Percentiles rank a stretch among this genome's conserved stretches.
phyloP scores from a whole-genome alignment of 2,113 vertebrate genomes.

The Emydocephalus ijimae region DNA sequence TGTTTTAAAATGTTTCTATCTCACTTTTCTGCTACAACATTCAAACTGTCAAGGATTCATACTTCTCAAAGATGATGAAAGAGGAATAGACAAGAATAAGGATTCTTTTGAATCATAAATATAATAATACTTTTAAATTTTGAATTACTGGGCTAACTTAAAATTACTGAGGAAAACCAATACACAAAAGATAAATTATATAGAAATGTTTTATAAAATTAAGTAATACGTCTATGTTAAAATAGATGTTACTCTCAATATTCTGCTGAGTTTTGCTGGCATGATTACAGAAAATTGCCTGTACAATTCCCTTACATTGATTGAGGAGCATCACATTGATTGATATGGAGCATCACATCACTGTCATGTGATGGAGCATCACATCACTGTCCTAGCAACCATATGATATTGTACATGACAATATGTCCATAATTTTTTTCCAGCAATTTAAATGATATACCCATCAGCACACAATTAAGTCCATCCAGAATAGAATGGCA shows the following conservation, averaged over 20 bases:
- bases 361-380: not conserved
- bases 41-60: not conserved
- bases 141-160: not conserved
- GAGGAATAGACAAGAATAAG: not conserved
- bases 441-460: not conserved
- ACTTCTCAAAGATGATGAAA: not conserved
- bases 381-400: not conserved
- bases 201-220: not conserved
- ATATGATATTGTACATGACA: not conserved
- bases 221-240: not conserved
- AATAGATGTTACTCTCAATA: not conserved
- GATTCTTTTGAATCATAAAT: slow-evolving; percentile 5
- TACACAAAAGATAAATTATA: not conserved
- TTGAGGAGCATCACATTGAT: not conserved
- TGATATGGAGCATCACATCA: not conserved
- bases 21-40: not conserved
- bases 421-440: not conserved
- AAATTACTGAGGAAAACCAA: not conserved
- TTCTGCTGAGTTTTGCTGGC: not conserved
- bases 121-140: not conserved
- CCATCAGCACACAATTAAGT: not conserved
- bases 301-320: not conserved
- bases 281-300: not conserved
- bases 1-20: not conserved
- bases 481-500: not conserved